phyloP scores from a whole-genome alignment of 2,797 vertebrate genomes.

The Enteromius afrohamiltoni region DNA sequence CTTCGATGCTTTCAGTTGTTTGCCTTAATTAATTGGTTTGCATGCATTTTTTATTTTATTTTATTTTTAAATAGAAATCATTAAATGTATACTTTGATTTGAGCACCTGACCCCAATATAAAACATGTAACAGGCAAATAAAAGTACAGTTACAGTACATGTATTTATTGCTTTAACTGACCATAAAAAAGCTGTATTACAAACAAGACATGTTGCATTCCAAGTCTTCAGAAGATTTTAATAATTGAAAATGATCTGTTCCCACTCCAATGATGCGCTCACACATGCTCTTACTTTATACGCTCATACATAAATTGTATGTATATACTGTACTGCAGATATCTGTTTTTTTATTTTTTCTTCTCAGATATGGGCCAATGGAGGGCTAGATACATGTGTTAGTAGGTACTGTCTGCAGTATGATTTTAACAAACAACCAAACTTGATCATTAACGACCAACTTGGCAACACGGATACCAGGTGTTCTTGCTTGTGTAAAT shows the following conservation, averaged over 20 bases:
- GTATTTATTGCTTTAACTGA: not conserved
- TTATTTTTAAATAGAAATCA: not conserved
- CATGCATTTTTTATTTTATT: not conserved
- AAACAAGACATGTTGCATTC: not conserved
- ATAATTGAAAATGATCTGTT: not conserved
- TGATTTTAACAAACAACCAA: constrained; percentile 54
- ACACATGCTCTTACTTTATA: not conserved
- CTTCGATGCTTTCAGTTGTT: not conserved
- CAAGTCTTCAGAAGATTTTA: not conserved
- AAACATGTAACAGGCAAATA: not conserved
- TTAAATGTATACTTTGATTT: not conserved
- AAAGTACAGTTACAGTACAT: not conserved
- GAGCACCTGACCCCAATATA: not conserved
- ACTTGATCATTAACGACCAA: constrained; percentile 60
- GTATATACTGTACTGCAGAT: not conserved
- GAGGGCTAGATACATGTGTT: constrained; percentile 28
- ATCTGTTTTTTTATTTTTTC: not conserved
- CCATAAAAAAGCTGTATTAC: not conserved
- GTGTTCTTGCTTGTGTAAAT: constrained; percentile 72
- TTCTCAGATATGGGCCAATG: constrained; percentile 5
- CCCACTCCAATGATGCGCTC: not conserved
- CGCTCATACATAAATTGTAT: too few species aligned
- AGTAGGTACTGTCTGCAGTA: constrained; percentile 29
- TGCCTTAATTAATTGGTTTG: not conserved
- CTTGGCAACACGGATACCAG: constrained; percentile 67